These are phyloP conservation scores for Phoebastria nigripes DNA, from an alignment of 2,797 vertebrate species.

Conservation along the genomic window DNA sequence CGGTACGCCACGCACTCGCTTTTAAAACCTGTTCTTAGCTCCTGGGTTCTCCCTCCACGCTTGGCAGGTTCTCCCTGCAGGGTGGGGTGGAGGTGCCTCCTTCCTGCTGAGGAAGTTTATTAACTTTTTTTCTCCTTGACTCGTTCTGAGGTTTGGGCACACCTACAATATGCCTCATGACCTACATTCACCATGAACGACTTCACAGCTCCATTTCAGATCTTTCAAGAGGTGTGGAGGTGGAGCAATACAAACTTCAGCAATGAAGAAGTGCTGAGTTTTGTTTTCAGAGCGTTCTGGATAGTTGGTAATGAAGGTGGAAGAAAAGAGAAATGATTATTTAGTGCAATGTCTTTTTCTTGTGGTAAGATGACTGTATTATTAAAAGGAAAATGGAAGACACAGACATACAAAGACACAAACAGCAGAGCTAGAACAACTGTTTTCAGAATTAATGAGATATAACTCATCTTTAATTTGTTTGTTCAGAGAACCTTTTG, in stretches of 20 bases:
- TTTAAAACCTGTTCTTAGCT: background rate
- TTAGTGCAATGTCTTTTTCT: background rate
- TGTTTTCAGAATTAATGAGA: background rate
- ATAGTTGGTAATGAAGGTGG: background rate
- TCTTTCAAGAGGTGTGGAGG: background rate
- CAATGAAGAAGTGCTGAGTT: background rate
- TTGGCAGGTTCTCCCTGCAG: background rate
- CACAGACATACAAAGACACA: background rate
- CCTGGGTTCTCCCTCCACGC: background rate
- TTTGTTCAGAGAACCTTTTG: background rate
- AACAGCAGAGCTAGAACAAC: background rate
- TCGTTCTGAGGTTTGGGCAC: background rate
- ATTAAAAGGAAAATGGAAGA: background rate
- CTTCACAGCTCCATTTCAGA: background rate
- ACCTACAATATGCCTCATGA: background rate
- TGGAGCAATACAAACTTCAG: background rate
- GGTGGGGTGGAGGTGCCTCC: constrained; percentile 13
- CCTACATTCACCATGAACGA: background rate
- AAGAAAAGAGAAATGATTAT: background rate
- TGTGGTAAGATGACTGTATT: background rate
- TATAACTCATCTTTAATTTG: background rate
- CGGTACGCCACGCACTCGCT: background rate
- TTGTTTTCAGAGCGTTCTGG: background rate
- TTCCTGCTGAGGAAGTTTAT: background rate
- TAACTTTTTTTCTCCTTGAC: background rate